phyloP scores from a whole-genome alignment of 2,797 vertebrate genomes.

The Etheostoma perlongum region DNA sequence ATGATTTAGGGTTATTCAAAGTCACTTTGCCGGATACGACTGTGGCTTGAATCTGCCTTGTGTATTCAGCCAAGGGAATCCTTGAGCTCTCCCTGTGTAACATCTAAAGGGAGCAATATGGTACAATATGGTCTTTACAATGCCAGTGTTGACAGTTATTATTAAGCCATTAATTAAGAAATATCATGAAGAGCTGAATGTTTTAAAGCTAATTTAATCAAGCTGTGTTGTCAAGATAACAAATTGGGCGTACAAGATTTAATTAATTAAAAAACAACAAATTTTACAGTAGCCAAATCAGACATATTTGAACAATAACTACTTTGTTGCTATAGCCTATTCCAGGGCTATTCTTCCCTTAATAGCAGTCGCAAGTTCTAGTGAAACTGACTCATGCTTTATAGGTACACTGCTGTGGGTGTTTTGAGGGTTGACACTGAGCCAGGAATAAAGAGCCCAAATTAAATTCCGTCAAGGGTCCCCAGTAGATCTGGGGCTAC shows the following conservation, averaged over 20 bases:
- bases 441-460: slow-evolving; percentile 46
- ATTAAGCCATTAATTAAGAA: slow-evolving; percentile 35
- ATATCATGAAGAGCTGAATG: slow-evolving; percentile 27
- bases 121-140: neutral
- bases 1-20: neutral
- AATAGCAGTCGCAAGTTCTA: slow-evolving; percentile 1
- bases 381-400: slow-evolving; percentile 27
- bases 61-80: neutral
- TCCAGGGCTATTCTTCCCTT: neutral
- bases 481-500: slow-evolving; percentile 26
- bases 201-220: slow-evolving; percentile 37
- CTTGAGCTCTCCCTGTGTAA: neutral
- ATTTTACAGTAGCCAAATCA: neutral
- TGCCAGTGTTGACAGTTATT: slow-evolving; percentile 15
- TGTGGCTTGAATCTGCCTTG: neutral
- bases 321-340: neutral
- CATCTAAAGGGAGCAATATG: neutral
- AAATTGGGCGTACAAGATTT: slow-evolving; percentile 14
- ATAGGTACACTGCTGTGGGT: slow-evolving; percentile 15
- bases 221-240: slow-evolving; percentile 24
- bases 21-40: neutral
- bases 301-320: slow-evolving; percentile 5
- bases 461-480: slow-evolving; percentile 52
- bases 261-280: slow-evolving; percentile 11
- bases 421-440: slow-evolving; percentile 37